These are phyloP conservation scores for Turritopsis rubra DNA, from an alignment of 30 jellyfish, hydroid and myxozoan species.

Conservation along the genomic window DNA sequence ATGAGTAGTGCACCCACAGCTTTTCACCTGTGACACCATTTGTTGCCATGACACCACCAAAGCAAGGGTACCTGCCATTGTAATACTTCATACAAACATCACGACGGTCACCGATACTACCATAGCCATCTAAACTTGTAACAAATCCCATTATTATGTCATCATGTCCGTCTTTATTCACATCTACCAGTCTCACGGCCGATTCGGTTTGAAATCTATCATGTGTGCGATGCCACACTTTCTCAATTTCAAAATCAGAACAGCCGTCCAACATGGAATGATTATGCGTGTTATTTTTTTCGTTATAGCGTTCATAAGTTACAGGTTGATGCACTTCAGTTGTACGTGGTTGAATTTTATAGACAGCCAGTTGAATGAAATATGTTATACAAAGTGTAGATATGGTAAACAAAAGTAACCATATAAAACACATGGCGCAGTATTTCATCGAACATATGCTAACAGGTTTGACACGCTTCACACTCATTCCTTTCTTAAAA, in stretches of 20 bases:
- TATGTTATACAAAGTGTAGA: conserved; percentile 14
- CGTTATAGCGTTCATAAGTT: conserved; percentile 11
- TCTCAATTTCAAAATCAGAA: conserved; percentile 36
- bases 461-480: conserved; percentile 12
- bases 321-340: not conserved
- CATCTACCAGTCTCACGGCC: conserved; percentile 60
- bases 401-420: conserved; percentile 13
- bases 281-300: not conserved
- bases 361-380: conserved; percentile 21
- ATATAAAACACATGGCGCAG: conserved; percentile 1
- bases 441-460: conserved; percentile 22
- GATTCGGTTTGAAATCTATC: conserved; percentile 74
- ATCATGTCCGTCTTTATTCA: conserved; percentile 60
- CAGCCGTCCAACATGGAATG: conserved; percentile 22
- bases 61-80: conserved; percentile 50
- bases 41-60: conserved; percentile 70
- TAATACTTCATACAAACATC: conserved; percentile 45
- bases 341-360: conserved; percentile 11
- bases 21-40: conserved; percentile 74
- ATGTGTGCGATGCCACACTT: conserved; percentile 62
- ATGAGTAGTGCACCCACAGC: conserved; percentile 59
- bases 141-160: conserved; percentile 70
- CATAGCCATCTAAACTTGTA: conserved; percentile 60
- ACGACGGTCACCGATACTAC: conserved; percentile 16
- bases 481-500: conserved; percentile 12